These are phyloP conservation scores for Phenganax stokvisi DNA, from an alignment of 92 coral and sea anemone species.

Conservation along the genomic window DNA sequence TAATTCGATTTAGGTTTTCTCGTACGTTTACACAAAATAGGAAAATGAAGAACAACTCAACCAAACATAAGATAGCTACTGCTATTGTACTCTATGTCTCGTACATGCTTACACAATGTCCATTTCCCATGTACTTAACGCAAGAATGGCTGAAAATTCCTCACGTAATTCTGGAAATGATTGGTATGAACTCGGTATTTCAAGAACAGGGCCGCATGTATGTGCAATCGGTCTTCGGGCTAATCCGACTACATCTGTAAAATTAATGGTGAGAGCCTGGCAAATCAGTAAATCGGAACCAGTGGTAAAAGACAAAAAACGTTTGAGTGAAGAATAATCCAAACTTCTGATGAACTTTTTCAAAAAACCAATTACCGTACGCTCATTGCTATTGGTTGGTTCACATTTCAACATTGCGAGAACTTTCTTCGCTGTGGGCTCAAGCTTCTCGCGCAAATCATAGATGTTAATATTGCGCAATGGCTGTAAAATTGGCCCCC, in stretches of 20 bases:
- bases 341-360: slow-evolving; percentile 29
- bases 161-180: slow-evolving; percentile 28
- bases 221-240: slow-evolving; percentile 26
- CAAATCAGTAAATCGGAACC: slow-evolving; percentile 26
- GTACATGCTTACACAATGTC: neutral
- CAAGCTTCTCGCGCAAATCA: neutral
- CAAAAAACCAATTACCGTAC: slow-evolving; percentile 1
- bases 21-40: too few relatives aligned
- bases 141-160: slow-evolving; percentile 16
- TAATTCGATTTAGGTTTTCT: too few relatives aligned
- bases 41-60: too few relatives aligned
- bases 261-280: neutral
- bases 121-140: slow-evolving; percentile 15
- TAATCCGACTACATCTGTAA: slow-evolving; percentile 11
- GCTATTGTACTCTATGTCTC: neutral
- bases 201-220: slow-evolving; percentile 24
- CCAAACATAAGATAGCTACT: neutral
- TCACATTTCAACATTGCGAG: neutral
- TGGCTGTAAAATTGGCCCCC: neutral
- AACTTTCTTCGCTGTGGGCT: slow-evolving; percentile 10
- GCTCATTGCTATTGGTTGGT: slow-evolving; percentile 1
- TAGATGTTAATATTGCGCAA: neutral
- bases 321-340: neutral
- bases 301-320: slow-evolving; percentile 6
- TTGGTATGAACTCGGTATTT: slow-evolving; percentile 21